Base-by-base conservation (phyloP, 1,140 invertebrate species). In the Littorina saxatilis region DNA sequence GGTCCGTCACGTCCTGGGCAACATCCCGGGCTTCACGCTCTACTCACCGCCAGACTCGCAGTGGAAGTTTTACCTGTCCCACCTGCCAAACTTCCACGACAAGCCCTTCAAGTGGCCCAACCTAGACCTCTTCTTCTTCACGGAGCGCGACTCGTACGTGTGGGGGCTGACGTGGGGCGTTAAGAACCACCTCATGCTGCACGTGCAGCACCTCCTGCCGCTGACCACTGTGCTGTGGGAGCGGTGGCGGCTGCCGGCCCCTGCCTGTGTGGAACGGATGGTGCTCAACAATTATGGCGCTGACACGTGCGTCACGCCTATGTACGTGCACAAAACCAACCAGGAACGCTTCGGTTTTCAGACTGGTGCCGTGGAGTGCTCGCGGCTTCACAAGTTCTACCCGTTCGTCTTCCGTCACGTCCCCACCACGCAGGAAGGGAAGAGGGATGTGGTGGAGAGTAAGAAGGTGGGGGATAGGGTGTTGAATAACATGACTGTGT, bases 91-190 rank as follows among this genome's bases (percentile, higher is more conserved):
- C 23, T 78, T 86, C 39, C 37, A 72, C 15, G 63, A 85, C 58
- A 76, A 75, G 63, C 79, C 82, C 32, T 86, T 84, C 66, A 79
- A 84, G 52, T 91, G 87, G 88, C 90, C 90, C 15, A 90, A 86
- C 77, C 77, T 91, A 5, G 90, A 91, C 75, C 85, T 91, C 61
- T 91, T 91, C 80, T 90, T 91, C 72, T 90, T 88, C 78, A 66
- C 52, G 11, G 85, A 89, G 76, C 89, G 90, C 68, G 82, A 83
- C 20, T 89, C 87, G 5, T 88, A 90, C 79, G 85, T 91, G 9
- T 91, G 87, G 88, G 85, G 89, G 66, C 81, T 83, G 35, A 83
- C 79, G 5, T 85, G 84, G 40, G 80, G 81, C 3, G 85, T 82
- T n/a, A 85, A 83, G 63, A 37, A 75, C 13, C 75, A 79, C 15